These are phyloP conservation scores for Tetramorium simillimum DNA, from an alignment of 1,140 invertebrate species.

Conservation along the genomic window DNA sequence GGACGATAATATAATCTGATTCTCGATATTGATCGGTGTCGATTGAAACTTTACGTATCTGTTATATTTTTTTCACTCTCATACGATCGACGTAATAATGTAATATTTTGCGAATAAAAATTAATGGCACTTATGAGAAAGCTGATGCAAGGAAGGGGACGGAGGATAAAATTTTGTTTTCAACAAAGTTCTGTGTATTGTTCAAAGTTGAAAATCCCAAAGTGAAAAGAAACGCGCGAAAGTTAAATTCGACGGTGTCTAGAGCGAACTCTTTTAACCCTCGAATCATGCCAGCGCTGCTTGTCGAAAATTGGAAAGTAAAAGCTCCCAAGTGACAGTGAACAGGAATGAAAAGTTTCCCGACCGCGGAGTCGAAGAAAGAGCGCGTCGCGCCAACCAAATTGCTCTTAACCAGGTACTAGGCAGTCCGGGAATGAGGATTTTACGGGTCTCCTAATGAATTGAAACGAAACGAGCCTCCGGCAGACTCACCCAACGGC, in stretches of 20 bases:
- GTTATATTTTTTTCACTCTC: neutral
- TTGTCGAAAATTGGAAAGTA: conserved; percentile 64
- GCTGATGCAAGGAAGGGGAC: neutral
- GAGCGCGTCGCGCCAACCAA: conserved; percentile 52
- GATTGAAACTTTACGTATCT: neutral
- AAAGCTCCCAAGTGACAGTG: conserved; percentile 40
- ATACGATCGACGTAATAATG: neutral
- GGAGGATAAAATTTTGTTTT: neutral
- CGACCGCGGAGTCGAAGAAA: conserved; percentile 41
- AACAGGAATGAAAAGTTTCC: conserved; percentile 62
- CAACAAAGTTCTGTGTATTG: neutral
- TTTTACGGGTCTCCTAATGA: conserved; percentile 75
- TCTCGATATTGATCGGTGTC: neutral
- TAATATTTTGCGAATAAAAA: neutral
- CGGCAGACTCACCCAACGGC: conserved; percentile 62
- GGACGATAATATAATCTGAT: neutral
- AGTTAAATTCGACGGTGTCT: neutral
- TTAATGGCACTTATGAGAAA: neutral
- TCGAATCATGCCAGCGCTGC: conserved; percentile 52
- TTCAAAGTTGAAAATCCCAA: neutral
- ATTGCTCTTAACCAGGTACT: conserved; percentile 68
- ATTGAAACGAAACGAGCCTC: conserved; percentile 73
- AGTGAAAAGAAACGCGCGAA: conserved; percentile 19
- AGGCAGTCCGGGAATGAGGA: conserved; percentile 65
- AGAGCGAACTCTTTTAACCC: conserved; percentile 27